Evolutionary conservation across 1,140 invertebrate species (phyloP).

Genomic region (Drosophila pruinosa): DNA sequence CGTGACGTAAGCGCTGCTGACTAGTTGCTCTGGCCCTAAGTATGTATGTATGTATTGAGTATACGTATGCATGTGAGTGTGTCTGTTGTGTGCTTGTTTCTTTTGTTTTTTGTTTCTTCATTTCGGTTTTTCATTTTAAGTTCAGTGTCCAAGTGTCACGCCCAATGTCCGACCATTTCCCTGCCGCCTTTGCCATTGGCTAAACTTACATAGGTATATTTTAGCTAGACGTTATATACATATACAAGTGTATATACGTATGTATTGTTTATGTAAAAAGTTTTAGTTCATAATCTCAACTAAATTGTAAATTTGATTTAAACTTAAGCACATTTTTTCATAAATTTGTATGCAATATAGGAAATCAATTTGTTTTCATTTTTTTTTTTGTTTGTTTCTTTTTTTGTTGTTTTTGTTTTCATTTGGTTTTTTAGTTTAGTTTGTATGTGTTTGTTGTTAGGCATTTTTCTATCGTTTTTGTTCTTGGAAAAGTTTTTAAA

Average conservation of each 20-base stretch:
- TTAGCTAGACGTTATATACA: conserved; percentile 58
- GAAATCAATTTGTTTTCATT: conserved; percentile 61
- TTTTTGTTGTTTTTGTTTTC: conserved; percentile 18
- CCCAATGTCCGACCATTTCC: conserved; percentile 20
- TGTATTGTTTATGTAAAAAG: conserved; percentile 36
- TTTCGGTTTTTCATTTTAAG: not conserved
- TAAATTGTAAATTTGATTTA: conserved; percentile 80
- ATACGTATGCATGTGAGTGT: not conserved
- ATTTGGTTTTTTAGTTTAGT: not conserved
- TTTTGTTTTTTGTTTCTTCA: not conserved
- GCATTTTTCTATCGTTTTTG: conserved; percentile 30
- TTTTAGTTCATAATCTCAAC: conserved; percentile 72
- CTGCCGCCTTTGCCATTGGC: conserved; percentile 39
- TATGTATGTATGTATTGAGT: conserved; percentile 3
- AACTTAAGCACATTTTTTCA: conserved; percentile 75
- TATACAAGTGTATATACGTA: conserved; percentile 42
- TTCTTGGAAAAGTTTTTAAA: conserved; percentile 42
- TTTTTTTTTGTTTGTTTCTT: conserved; percentile 25
- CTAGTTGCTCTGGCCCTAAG: conserved; percentile 17
- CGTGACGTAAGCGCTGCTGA: conserved; percentile 25
- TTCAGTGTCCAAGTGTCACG: conserved; percentile 19
- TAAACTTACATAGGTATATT: conserved; percentile 60
- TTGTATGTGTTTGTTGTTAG: conserved; percentile 8
- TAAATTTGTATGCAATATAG: conserved; percentile 74
- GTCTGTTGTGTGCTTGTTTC: not conserved